Conservation (phyloP, 2,888 invertebrate genomes). For the Diloba caeruleocephala region DNA sequence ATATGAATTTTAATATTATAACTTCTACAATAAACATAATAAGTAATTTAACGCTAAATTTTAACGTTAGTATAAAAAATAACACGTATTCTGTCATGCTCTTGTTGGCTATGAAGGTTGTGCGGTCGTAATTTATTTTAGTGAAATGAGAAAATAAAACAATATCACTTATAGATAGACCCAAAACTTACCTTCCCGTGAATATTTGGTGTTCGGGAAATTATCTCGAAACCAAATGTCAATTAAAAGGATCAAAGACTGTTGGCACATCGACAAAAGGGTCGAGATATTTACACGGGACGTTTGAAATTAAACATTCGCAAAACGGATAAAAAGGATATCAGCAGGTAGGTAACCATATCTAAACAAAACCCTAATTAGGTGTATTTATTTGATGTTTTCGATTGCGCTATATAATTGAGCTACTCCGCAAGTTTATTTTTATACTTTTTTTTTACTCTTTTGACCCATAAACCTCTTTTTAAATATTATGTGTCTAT, state of each 20-base stretch:
- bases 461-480: too few species aligned
- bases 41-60: too few species aligned
- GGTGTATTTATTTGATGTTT: conserved; percentile 27
- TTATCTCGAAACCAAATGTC: conserved; percentile 65
- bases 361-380: conserved; percentile 48
- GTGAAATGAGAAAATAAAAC: conserved; percentile 19
- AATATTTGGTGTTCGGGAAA: conserved; percentile 46
- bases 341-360: conserved; percentile 37
- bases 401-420: conserved; percentile 17
- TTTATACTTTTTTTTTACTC: background rate
- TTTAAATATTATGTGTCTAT: too few species aligned
- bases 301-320: conserved; percentile 59
- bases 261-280: conserved; percentile 63
- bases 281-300: conserved; percentile 64
- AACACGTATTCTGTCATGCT: conserved; percentile 24
- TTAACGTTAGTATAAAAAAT: too few species aligned
- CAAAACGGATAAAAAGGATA: conserved; percentile 57
- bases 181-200: conserved; percentile 13
- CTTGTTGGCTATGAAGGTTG: conserved; percentile 13
- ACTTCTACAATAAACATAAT: too few species aligned
- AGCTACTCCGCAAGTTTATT: conserved; percentile 1
- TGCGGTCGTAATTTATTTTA: conserved; percentile 20
- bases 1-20: too few species aligned
- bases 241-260: conserved; percentile 73
- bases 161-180: conserved; percentile 7